Percentiles rank a stretch among this genome's conserved stretches.
Conservation (phyloP, 2,888 invertebrate genomes). For the Tetramorium bicarinatum region DNA sequence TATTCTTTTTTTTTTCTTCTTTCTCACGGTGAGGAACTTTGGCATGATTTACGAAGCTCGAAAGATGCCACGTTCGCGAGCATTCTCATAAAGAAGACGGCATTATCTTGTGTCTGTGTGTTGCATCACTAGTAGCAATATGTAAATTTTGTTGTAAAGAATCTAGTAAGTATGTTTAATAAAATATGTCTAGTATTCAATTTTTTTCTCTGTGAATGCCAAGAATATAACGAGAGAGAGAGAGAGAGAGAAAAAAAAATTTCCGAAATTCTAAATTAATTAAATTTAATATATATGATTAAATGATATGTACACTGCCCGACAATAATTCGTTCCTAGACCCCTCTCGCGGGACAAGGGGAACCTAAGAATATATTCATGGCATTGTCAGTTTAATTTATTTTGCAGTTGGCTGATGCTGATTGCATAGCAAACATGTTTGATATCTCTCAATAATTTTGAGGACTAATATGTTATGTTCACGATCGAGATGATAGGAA, state of each 20-base stretch:
- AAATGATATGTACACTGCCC: background rate
- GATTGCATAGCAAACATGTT: too few species aligned
- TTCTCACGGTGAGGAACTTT: background rate
- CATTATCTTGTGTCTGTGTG: slow-evolving; percentile 4
- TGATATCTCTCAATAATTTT: too few species aligned
- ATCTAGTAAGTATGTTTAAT: background rate
- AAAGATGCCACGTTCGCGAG: slow-evolving; percentile 5
- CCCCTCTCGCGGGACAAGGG: too few species aligned
- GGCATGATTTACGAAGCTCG: slow-evolving; percentile 37
- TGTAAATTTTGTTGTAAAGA: slow-evolving; percentile 2
- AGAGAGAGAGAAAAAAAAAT: background rate
- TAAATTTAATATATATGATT: background rate
- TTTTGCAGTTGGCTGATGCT: too few species aligned
- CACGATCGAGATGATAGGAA: too few species aligned
- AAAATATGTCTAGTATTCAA: background rate
- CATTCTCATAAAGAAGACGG: slow-evolving; percentile 8
- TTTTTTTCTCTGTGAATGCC: background rate
- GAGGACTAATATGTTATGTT: too few species aligned
- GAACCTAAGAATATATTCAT: too few species aligned
- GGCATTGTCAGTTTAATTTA: too few species aligned
- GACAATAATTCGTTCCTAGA: too few species aligned
- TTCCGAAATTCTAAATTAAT: background rate
- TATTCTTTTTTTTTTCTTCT: background rate
- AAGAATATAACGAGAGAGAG: background rate
- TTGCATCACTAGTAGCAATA: background rate